Evolutionary conservation across 2,888 invertebrate species (phyloP), one percentile per base, ranked within the genome.

Genomic region (Taphrorychus bicolor): DNA sequence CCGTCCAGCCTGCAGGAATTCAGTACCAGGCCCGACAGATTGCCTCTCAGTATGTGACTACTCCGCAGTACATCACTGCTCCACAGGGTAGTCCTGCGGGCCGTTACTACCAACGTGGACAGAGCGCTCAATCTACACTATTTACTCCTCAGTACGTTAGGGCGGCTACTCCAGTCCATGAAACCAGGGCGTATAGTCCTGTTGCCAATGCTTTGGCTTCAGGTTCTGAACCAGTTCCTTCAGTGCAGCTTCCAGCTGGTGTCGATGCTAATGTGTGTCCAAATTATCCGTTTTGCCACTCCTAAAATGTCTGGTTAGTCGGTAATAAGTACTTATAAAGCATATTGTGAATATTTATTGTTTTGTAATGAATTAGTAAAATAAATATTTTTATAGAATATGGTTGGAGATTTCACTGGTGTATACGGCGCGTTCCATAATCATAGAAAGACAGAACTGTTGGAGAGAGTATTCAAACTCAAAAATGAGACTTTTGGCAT

Each of bases 231-330:
- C 58, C 51, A 5, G 62, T 57, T 14, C 48, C 58, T 16, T 18
- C 68, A 14, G 70, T 62, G 17, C 65, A 76, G 59, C 66, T 79
- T 51, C 79, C 79, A 17, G 79, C 79, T 5, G 79, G 78, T 22
- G 72, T 78, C 78, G 74, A 75, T 70, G 76, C 77, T 42, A 73
- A 74, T 59, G 73, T 77, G 2, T 79, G 79, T 63, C 78, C 79
- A 24, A 78, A 78, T 69, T 79, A 76, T 71, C 79, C 79, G 48
- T 79, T 74, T 73, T 79, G 79, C 63, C 79, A 80, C 74, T 80
- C 52, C 19, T 67, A 67, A 32, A 14, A 23, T 57, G 22, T 5
- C 9, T 41, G n/a, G n/a, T n/a, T n/a, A n/a, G n/a, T n/a, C n/a
- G 19, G 18, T 32, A 41, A 14, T 14, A n/a, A 11, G 16, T 53